phyloP scores from a whole-genome alignment of 2,797 vertebrate genomes.

The Hozukius guyotensis region DNA sequence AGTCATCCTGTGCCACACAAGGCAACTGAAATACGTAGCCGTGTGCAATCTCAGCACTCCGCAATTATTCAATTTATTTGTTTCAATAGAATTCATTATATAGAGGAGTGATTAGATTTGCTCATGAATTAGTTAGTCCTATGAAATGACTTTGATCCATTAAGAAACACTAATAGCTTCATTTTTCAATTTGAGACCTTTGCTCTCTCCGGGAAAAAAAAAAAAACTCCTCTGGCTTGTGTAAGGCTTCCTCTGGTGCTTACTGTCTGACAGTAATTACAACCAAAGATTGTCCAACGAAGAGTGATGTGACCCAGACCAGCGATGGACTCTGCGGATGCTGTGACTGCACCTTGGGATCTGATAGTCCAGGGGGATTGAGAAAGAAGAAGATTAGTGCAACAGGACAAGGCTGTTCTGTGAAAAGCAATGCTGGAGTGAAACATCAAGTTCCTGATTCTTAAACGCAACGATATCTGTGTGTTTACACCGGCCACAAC shows the following conservation, averaged over 20 bases:
- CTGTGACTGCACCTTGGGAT: neutral
- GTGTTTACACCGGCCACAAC: neutral
- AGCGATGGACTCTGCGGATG: neutral
- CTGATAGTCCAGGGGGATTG: neutral
- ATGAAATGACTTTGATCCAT: conserved; percentile 41
- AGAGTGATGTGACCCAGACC: conserved; percentile 7
- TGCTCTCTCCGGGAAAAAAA: conserved; percentile 17
- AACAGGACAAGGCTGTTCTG: neutral
- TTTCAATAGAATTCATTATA: conserved; percentile 51
- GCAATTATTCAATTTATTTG: conserved; percentile 53
- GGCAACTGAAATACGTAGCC: neutral
- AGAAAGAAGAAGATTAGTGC: neutral
- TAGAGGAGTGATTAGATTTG: conserved; percentile 51
- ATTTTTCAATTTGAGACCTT: conserved; percentile 62
- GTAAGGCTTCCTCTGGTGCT: neutral
- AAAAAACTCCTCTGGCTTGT: conserved; percentile 9
- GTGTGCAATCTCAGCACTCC: conserved; percentile 16
- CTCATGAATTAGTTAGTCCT: conserved; percentile 43
- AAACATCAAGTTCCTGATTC: neutral
- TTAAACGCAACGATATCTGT: neutral
- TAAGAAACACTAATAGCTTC: conserved; percentile 46
- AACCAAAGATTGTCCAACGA: neutral
- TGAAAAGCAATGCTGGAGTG: neutral
- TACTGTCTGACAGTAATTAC: conserved; percentile 36
- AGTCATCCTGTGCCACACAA: conserved; percentile 3